A percentile compares a stretch with the other conserved stretches of the same genome.
Conservation (phyloP, 1,140 invertebrate species). For the Lepidotrigona ventralis region DNA sequence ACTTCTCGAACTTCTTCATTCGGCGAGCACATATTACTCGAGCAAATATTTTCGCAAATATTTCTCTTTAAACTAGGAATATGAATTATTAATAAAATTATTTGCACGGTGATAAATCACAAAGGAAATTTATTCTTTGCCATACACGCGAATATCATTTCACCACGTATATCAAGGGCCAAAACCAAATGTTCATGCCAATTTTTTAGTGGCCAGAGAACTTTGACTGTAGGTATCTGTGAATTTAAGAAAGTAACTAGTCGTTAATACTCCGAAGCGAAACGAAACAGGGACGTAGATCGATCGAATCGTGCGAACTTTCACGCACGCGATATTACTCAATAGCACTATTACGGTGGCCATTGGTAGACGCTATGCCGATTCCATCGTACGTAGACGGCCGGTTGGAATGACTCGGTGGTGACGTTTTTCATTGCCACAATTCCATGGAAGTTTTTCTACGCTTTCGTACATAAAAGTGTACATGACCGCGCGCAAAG, state of each 20-base stretch:
- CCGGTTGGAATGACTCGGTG: background rate
- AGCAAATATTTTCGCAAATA: too few species aligned
- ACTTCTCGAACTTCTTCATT: too few species aligned
- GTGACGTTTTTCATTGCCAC: slow-evolving; percentile 48
- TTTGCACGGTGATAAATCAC: too few species aligned
- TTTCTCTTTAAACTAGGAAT: too few species aligned
- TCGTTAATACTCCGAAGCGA: background rate
- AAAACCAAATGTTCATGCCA: too few species aligned
- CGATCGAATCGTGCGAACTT: slow-evolving; percentile 27
- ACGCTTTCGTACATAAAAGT: slow-evolving; percentile 50
- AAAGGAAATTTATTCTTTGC: too few species aligned
- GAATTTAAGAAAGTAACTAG: background rate
- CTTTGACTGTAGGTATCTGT: too few species aligned
- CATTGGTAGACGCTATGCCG: background rate
- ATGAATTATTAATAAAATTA: too few species aligned
- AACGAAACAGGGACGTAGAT: background rate
- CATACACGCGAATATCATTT: too few species aligned
- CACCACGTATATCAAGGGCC: too few species aligned
- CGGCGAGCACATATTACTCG: too few species aligned
- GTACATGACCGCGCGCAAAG: slow-evolving; percentile 52
- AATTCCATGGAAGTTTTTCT: slow-evolving; percentile 45
- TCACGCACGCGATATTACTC: slow-evolving; percentile 34
- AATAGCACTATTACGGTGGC: background rate
- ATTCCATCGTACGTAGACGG: background rate
- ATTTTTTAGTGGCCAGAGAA: too few species aligned